These are phyloP conservation scores for Acronicta alni DNA, from an alignment of 2,888 invertebrate species.

Conservation along the genomic window DNA sequence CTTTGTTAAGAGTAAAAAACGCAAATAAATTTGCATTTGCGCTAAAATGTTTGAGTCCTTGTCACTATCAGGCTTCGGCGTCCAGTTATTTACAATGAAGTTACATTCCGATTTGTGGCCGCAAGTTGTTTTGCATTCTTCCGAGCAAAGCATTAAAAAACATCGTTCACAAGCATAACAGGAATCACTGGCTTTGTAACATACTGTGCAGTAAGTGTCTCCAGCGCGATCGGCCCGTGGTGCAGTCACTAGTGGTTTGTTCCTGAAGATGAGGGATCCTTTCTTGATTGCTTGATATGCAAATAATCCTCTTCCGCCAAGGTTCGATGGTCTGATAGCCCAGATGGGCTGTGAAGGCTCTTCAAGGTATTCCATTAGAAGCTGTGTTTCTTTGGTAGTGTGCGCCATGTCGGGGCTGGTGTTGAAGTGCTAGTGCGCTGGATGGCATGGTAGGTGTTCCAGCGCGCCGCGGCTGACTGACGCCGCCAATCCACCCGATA, in stretches of 20 bases:
- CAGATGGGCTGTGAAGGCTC: constrained; percentile 73
- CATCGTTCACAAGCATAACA: constrained; percentile 89
- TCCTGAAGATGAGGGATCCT: constrained; percentile 91
- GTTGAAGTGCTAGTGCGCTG: constrained; percentile 48
- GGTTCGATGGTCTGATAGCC: constrained; percentile 88
- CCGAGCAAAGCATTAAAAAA: constrained; percentile 91
- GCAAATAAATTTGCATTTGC: constrained; percentile 70
- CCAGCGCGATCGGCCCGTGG: constrained; percentile 88
- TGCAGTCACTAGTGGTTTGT: constrained; percentile 91
- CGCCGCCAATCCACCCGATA: constrained; percentile 60
- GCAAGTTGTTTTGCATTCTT: constrained; percentile 87
- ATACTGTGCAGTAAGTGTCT: constrained; percentile 90
- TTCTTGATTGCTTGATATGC: constrained; percentile 90
- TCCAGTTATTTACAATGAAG: constrained; percentile 88
- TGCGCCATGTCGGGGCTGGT: constrained; percentile 59
- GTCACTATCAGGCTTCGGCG: constrained; percentile 59
- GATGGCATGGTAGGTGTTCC: constrained; percentile 59
- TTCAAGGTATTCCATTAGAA: constrained; percentile 51
- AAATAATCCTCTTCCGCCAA: constrained; percentile 92
- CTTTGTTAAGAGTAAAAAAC: constrained; percentile 70
- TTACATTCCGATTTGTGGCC: constrained; percentile 90
- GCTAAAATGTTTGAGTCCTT: constrained; percentile 59
- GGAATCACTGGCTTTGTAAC: constrained; percentile 84
- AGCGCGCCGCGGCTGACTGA: constrained; percentile 73
- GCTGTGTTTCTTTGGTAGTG: constrained; percentile 31